Conservation (phyloP, 1,140 invertebrate species). For the Drosophila erecta region DNA sequence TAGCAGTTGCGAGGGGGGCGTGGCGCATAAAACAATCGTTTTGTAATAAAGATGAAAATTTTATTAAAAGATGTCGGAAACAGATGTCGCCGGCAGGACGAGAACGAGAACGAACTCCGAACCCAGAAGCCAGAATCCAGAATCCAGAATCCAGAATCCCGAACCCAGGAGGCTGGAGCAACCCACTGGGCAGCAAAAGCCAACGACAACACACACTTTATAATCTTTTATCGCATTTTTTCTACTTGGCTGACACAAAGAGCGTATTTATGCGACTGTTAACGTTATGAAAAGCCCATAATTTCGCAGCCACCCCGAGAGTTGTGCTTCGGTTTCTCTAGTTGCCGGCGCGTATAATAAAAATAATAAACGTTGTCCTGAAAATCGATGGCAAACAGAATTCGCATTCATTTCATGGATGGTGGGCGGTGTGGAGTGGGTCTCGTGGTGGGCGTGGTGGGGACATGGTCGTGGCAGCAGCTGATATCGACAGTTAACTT, state of each 20-base stretch:
- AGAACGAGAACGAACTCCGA: slow-evolving; percentile 36
- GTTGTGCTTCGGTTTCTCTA: slow-evolving; percentile 7
- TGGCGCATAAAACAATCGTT: slow-evolving; percentile 83
- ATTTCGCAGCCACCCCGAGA: slow-evolving; percentile 74
- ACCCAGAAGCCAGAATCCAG: slow-evolving; percentile 4
- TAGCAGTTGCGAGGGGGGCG: slow-evolving; percentile 4
- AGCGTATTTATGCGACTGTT: slow-evolving; percentile 84
- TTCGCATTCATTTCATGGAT: slow-evolving; percentile 68
- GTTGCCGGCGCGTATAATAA: slow-evolving; percentile 68
- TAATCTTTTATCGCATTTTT: slow-evolving; percentile 85
- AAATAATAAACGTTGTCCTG: slow-evolving; percentile 81
- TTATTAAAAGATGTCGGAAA: slow-evolving; percentile 85
- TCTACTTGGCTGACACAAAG: slow-evolving; percentile 83
- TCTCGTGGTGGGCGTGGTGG: slow-evolving; percentile 4
- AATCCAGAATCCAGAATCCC: neutral
- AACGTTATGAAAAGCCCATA: slow-evolving; percentile 84
- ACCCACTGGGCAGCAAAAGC: slow-evolving; percentile 55
- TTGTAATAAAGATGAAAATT: slow-evolving; percentile 85
- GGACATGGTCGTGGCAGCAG: slow-evolving; percentile 54
- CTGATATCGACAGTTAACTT: slow-evolving; percentile 82
- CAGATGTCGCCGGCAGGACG: slow-evolving; percentile 76
- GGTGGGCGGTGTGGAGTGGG: neutral
- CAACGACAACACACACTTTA: slow-evolving; percentile 77
- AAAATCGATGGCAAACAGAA: slow-evolving; percentile 84
- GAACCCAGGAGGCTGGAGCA: neutral